These are phyloP conservation scores for Dryas iulia DNA, from an alignment of 1,140 invertebrate species.

Conservation along the genomic window DNA sequence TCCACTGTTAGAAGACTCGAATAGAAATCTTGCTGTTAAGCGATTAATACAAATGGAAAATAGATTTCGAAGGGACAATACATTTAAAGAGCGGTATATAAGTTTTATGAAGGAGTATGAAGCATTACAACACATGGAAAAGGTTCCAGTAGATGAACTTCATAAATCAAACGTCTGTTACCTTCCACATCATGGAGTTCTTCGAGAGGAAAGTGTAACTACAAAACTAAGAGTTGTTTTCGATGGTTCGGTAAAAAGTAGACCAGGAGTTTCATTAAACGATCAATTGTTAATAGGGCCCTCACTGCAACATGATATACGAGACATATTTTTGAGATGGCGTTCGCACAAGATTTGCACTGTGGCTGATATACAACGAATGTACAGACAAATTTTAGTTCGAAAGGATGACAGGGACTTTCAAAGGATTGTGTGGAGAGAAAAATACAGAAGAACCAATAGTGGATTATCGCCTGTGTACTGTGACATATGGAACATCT, in stretches of 20 bases:
- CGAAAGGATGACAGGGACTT: not conserved
- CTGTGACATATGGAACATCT: slow-evolving; percentile 24
- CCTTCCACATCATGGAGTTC: too few species aligned
- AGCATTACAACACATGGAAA: slow-evolving; percentile 1
- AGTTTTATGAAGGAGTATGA: slow-evolving; percentile 22
- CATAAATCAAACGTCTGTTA: too few species aligned
- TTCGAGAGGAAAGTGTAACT: slow-evolving; percentile 18
- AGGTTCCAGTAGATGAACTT: not conserved
- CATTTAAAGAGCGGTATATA: slow-evolving; percentile 10
- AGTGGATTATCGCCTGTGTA: not conserved
- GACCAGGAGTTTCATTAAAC: too few species aligned
- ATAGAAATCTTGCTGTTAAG: not conserved
- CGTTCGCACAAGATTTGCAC: not conserved
- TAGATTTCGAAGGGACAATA: slow-evolving; percentile 5
- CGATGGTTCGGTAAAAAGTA: too few species aligned
- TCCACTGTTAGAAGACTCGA: not conserved
- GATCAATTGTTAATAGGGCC: not conserved
- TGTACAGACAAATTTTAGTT: too few species aligned
- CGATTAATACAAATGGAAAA: slow-evolving; percentile 21
- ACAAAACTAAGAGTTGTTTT: too few species aligned
- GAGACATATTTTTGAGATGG: not conserved
- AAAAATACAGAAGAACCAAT: not conserved
- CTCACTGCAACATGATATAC: not conserved
- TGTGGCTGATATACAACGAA: slow-evolving; percentile 8
- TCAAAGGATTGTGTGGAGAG: slow-evolving; percentile 13